Base-by-base conservation (phyloP, 1,140 invertebrate species). In the Neodiprion lecontei region DNA sequence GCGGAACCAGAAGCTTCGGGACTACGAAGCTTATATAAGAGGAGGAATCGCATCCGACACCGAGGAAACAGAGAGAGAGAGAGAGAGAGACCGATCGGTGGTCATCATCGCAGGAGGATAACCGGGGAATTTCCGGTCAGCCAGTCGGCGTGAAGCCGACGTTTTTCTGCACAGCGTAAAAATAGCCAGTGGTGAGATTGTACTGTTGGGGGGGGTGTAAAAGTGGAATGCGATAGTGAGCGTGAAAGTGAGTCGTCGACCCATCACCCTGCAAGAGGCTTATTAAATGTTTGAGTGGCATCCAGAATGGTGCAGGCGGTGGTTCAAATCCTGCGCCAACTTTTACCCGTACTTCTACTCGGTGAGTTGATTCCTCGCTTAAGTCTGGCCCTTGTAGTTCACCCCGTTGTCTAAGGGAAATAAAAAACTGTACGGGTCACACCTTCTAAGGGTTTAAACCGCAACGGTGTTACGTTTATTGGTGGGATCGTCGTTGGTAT, bases 261-360 rank as follows among this genome's bases (percentile, higher is more conserved):
- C 53, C 53, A 61, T 40, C 28, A 40, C 28, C n/a, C 53, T 17
- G 53, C 11, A 12, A 61, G n/a, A 17, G 53, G n/a, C 9, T 61
- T 61, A 61, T 61, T 61, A 61, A 61, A 61, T 61, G 53, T 61
- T 61, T 61, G 53, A 61, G 53, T 61, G 53, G 53, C 53, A 61
- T 61, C 53, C 53, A 61, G 53, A 61, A 61, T 61, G 53, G 53
- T 61, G 28, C 28, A 40, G 53, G 53, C 53, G 53, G 53, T 61
- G 53, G 53, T 17, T 61, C 53, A 61, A 61, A 12, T 61, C 53
- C 11, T 61, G 53, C 53, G 53, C 53, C 53, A 61, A 17, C n/a
- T 61, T 61, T 61, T 61, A 61, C 53, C 53, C 11, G 11, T 61
- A 61, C 53, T 61, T 17, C 7, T 61, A 14, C n/a, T 61, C n/a